Base-by-base conservation (phyloP, 2,888 invertebrate genomes). In the Nematopogon swammerdamellus region DNA sequence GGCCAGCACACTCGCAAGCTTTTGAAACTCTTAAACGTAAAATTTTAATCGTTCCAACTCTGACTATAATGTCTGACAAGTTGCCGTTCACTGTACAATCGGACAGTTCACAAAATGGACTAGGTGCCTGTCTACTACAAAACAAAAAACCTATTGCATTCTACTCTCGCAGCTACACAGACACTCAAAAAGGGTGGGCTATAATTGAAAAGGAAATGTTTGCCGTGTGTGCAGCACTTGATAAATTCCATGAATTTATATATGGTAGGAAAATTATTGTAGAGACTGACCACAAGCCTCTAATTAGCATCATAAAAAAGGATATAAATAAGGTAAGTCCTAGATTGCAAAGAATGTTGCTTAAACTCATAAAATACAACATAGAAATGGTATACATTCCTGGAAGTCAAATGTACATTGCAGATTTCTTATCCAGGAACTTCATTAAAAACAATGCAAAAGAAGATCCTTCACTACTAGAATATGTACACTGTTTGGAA, bases 91-190 rank as follows among this genome's bases (percentile, higher is more conserved):
- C 47, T 2, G 17, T 54, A 30, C 49, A 43, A 50, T 36, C 48
- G 25, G 46, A 57, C 57, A 50, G 50, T 51, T 45, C 54, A 50
- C 52, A 55, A 57, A 44, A 54, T 60, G 55, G 52, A 44, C 18
- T 51, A 55, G 52, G 56, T 61, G 47, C 54, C 8, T 52, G 51
- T 42, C 42, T 54, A 19, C 29, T 54, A 29, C 54, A 54, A 29
- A 18, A 50, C 16, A 46, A 46, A 2, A 50, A 48, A 46, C 58
- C 58, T 30, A 53, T 57, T 2, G 57, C 55, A 1, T 61, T 57
- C 54, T 58, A 57, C 25, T 62, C 62, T 2, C 51, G 59, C 43
- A 54, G 54, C 18, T 50, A 60, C 18, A 58, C 58, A 8, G 57
- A 57, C 25, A 58, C 52, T 36, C 59, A 64, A 54, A 47, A 18